Percentiles rank a stretch among this genome's conserved stretches.
phyloP scores from a whole-genome alignment of 1,140 invertebrate species.

The Drosophila setifemur region DNA sequence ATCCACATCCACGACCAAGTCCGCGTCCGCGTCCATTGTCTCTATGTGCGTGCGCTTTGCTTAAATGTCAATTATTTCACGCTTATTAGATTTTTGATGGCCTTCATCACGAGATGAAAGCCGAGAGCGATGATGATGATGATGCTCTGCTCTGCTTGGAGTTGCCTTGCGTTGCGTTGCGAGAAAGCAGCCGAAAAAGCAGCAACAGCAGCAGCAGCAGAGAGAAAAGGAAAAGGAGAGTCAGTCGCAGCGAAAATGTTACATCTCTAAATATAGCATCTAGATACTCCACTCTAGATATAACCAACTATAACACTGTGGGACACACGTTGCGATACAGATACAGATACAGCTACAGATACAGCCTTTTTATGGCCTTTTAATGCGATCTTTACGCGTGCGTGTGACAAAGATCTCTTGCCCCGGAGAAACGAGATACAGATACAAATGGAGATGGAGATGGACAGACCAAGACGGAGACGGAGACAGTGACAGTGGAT shows the following conservation, averaged over 20 bases:
- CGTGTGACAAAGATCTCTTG: conserved; percentile 64
- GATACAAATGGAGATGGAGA: background rate
- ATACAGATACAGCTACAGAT: conserved; percentile 51
- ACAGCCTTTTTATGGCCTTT: conserved; percentile 57
- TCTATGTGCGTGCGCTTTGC: conserved; percentile 75
- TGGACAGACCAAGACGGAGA: background rate
- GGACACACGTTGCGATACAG: conserved; percentile 44
- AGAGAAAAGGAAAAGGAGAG: no score
- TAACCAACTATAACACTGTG: background rate
- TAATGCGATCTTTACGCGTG: conserved; percentile 68
- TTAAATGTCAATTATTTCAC: conserved; percentile 81
- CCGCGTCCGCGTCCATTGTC: conserved; percentile 46
- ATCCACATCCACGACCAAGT: background rate
- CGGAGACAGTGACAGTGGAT: no score
- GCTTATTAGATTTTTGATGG: conserved; percentile 74
- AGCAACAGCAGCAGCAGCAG: no score
- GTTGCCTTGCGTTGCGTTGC: no score
- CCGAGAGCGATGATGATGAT: conserved; percentile 34
- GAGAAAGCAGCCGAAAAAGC: conserved; percentile 59
- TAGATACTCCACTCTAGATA: conserved; percentile 1
- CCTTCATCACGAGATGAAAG: conserved; percentile 46
- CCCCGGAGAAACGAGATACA: background rate
- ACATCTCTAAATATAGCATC: conserved; percentile 10
- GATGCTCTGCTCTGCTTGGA: no score
- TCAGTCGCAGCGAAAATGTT: conserved; percentile 36